Percentiles rank a stretch among this genome's conserved stretches.
These are phyloP conservation scores for Tachysurus vachellii DNA, from an alignment of 2,113 vertebrate species.

Conservation along the genomic window DNA sequence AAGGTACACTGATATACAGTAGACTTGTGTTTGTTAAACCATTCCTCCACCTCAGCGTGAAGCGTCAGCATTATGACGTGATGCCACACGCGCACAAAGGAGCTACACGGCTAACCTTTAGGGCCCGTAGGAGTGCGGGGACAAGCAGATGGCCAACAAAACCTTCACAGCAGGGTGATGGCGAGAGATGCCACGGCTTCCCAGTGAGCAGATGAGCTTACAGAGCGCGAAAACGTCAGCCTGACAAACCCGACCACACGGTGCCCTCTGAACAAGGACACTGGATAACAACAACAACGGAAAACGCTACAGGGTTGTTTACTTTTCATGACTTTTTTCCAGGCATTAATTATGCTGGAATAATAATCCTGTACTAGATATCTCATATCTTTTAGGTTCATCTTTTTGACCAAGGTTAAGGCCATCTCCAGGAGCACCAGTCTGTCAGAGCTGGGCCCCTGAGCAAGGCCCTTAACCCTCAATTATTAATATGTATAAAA, in stretches of 20 bases:
- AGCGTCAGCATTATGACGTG: background rate
- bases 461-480: too few species aligned
- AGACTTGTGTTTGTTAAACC: background rate
- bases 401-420: background rate
- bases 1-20: too few species aligned
- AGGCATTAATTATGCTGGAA: background rate
- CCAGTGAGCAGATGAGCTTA: conserved; percentile 74
- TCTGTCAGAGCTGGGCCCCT: too few species aligned
- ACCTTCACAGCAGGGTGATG: conserved; percentile 68
- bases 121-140: conserved; percentile 59
- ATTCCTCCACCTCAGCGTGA: background rate
- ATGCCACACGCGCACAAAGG: background rate
- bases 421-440: too few species aligned
- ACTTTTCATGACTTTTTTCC: background rate
- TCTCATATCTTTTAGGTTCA: background rate
- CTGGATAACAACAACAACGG: conserved; percentile 38
- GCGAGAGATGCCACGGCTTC: conserved; percentile 72
- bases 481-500: too few species aligned
- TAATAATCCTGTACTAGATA: background rate
- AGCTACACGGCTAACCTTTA: conserved; percentile 63
- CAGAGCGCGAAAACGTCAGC: conserved; percentile 62
- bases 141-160: conserved; percentile 73
- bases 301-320: background rate
- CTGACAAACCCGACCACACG: conserved; percentile 63
- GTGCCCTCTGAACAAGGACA: conserved; percentile 71